Evolutionary conservation across 1,140 invertebrate species (phyloP).

Genomic region (Orchesella cincta): DNA sequence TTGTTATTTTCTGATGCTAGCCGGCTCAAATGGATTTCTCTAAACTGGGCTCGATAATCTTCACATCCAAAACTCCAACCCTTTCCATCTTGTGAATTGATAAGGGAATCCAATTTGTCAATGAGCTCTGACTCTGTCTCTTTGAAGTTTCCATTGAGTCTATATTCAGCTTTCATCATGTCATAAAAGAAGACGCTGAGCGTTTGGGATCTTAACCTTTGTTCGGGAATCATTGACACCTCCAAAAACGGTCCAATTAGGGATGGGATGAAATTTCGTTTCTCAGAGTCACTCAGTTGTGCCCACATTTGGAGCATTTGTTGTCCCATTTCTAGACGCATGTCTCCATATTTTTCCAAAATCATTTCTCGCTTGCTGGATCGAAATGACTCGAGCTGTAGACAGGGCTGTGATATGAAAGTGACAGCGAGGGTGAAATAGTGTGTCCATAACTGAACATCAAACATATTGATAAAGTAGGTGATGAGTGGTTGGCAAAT

Average conservation of each 20-base stretch:
- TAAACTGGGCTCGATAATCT: conserved; percentile 89
- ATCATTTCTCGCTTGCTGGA: conserved; percentile 76
- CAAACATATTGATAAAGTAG: conserved; percentile 77
- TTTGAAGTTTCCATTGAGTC: conserved; percentile 77
- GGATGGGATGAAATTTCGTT: conserved; percentile 86
- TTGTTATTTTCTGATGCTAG: conserved; percentile 21
- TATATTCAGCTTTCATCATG: conserved; percentile 93
- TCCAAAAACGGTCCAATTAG: conserved; percentile 91
- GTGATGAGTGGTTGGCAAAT: conserved; percentile 82
- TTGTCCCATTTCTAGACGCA: conserved; percentile 89
- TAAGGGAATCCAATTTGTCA: conserved; percentile 87
- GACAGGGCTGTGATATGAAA: conserved; percentile 81
- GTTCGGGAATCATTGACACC: conserved; percentile 87
- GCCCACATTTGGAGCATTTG: conserved; percentile 76
- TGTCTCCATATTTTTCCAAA: conserved; percentile 80
- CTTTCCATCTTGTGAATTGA: conserved; percentile 54
- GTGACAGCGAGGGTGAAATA: conserved; percentile 86
- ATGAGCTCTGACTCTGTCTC: conserved; percentile 87
- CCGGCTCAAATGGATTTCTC: conserved; percentile 73
- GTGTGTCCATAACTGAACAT: conserved; percentile 79
- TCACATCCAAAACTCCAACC: not conserved
- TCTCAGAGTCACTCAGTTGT: conserved; percentile 65
- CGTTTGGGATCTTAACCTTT: conserved; percentile 82
- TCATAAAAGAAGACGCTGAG: conserved; percentile 89
- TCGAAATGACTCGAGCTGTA: conserved; percentile 83